Evolutionary conservation across 2,113 vertebrate species (phyloP).

Genomic region (Phaethornis superciliosus): DNA sequence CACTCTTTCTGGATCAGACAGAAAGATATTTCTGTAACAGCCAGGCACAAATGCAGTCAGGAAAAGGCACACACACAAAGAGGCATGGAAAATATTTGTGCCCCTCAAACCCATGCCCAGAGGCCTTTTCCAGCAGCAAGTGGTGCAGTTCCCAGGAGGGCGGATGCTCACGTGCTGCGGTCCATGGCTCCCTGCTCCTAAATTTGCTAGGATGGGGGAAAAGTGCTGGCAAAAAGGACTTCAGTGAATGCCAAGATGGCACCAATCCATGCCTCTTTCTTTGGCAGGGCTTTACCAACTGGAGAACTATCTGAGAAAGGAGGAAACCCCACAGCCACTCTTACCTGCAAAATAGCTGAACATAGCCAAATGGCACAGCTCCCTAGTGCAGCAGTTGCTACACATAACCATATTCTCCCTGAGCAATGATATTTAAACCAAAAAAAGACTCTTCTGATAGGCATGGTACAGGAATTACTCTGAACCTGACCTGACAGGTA

Average conservation of each 20-base stretch:
- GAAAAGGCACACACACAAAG: not conserved
- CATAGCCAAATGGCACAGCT: accelerated
- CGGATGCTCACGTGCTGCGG: accelerated
- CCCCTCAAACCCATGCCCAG: not conserved
- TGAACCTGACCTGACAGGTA: not conserved
- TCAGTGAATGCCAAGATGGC: not conserved
- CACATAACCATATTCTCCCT: not conserved
- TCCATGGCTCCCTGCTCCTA: not conserved
- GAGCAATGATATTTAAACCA: not conserved
- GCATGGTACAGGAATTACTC: not conserved
- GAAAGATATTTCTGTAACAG: not conserved
- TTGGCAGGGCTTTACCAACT: not conserved
- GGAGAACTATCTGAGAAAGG: not conserved
- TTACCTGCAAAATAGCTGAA: not conserved
- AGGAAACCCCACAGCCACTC: not conserved
- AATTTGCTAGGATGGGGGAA: not conserved
- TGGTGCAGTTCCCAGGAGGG: not conserved
- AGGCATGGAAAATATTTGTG: not conserved
- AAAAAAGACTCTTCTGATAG: not conserved
- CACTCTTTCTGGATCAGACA: not conserved
- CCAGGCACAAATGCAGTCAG: not conserved
- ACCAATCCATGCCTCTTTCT: not conserved
- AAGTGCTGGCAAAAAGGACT: not conserved
- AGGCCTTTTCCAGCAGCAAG: not conserved
- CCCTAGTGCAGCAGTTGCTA: not conserved